Conservation (phyloP, 2,113 vertebrate genomes). For the Fulmarus glacialis region DNA sequence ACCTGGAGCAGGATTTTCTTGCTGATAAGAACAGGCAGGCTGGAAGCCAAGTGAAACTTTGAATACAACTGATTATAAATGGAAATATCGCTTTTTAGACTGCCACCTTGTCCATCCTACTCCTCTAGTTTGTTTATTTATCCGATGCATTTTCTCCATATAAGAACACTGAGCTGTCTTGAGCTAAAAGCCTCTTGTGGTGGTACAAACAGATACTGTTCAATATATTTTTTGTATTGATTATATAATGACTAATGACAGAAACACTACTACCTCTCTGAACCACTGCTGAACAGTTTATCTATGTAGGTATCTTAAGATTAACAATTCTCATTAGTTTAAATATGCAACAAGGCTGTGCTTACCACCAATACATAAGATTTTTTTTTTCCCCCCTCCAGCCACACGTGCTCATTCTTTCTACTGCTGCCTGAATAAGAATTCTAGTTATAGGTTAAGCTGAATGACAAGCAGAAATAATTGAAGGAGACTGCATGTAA, state of each 20-base stretch:
- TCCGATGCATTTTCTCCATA: neutral
- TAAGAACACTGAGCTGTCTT: neutral
- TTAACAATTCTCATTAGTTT: neutral
- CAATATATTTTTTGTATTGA: neutral
- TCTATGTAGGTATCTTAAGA: neutral
- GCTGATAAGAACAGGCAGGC: neutral
- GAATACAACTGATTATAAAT: neutral
- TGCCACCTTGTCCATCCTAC: neutral
- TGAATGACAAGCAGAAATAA: neutral
- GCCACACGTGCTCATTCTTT: neutral
- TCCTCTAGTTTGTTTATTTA: neutral
- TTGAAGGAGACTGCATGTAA: neutral
- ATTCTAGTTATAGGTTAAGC: neutral
- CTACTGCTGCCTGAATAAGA: neutral
- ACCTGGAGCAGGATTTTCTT: neutral
- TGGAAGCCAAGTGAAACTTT: neutral
- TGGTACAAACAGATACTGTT: neutral
- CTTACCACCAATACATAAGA: neutral
- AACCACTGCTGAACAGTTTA: neutral
- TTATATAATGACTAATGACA: neutral
- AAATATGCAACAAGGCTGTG: neutral
- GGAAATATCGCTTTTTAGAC: neutral
- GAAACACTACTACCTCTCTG: neutral
- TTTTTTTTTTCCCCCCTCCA: neutral
- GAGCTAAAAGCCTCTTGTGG: neutral